Percentiles rank a stretch among this genome's conserved stretches.
Conservation (phyloP, 2,113 vertebrate species). For the Lasiurus borealis region DNA sequence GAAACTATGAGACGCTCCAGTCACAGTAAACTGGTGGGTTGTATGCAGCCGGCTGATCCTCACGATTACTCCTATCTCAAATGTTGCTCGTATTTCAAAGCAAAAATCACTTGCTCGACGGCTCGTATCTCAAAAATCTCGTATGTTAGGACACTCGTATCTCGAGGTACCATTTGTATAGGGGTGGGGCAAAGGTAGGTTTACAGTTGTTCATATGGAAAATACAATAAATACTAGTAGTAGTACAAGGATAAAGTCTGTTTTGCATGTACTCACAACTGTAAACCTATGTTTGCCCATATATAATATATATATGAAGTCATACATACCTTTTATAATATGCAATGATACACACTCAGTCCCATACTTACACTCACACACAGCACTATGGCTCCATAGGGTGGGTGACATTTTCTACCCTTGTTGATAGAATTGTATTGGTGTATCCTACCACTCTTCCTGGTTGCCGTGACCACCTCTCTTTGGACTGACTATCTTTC, state of each 20-base stretch:
- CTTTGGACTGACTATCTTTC: not conserved
- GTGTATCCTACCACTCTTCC: not conserved
- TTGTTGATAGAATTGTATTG: not conserved
- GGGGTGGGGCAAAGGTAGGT: not conserved
- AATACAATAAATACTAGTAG: not conserved
- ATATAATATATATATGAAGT: not conserved
- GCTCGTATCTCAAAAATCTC: too few relatives aligned
- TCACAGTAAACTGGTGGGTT: too few relatives aligned
- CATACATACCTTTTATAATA: not conserved
- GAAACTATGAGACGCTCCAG: too few relatives aligned
- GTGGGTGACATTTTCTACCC: not conserved
- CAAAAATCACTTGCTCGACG: too few relatives aligned
- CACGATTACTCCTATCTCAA: too few relatives aligned
- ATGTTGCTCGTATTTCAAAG: too few relatives aligned
- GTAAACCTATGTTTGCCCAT: not conserved
- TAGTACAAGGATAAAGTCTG: not conserved
- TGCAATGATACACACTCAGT: too few relatives aligned
- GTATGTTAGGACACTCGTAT: too few relatives aligned
- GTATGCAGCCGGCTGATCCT: too few relatives aligned
- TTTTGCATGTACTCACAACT: not conserved
- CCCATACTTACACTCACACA: too few relatives aligned
- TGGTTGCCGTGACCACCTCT: not conserved
- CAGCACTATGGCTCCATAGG: not conserved
- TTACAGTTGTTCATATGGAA: not conserved
- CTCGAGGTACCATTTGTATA: too few relatives aligned